Base-by-base conservation (phyloP, 2,113 vertebrate genomes). In the Cyphomyrus plagiostoma region DNA sequence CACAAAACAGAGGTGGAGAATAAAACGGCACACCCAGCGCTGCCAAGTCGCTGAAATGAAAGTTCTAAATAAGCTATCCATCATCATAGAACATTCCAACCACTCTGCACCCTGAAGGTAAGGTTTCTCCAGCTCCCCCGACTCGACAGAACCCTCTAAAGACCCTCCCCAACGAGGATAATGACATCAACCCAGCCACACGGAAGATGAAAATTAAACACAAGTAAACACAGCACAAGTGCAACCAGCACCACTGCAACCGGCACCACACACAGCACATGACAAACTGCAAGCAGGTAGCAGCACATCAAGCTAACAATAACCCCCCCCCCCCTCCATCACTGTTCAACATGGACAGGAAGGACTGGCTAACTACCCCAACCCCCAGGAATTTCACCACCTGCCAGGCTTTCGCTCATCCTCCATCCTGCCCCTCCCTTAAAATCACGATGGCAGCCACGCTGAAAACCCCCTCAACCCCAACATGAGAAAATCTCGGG, bases 181-280 rank as follows among this genome's bases (percentile, higher is more conserved):
- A 77, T 42, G 74, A 80, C 74, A 80, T 19, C 1, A 17, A 80
- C 35, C 74, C 74, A 80, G 17, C 17, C 62, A 45, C 42, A 45
- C 4, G 42, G 4, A 45, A 45, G 4, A 45, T 45, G 42, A 90
- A 91, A 77, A 91, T 56, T 0, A 89, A 91, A 10, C 0, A 3
- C 13, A 66, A 66, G 48, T 84, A 90, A 49, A 1, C 19, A 1
- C 19, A 70, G 89, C 17, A 86, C 49, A 87, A 80, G 86, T 89
- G 70, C 74, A 93, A 89, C 93, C 92, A 92, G 86, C 74, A 17
- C 90, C 46, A 48, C 84, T 89, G 70, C 74, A 93, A 89, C 93
- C 92, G 91, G 87, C 77, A 19, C 90, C 92, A 87, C 87, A 90
- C 21, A 52, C 87, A 74, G 89, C 17, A 80, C 88, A 84, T 91